phyloP scores from a whole-genome alignment of 2,888 invertebrate genomes.

The Andrena haemorrhoa region DNA sequence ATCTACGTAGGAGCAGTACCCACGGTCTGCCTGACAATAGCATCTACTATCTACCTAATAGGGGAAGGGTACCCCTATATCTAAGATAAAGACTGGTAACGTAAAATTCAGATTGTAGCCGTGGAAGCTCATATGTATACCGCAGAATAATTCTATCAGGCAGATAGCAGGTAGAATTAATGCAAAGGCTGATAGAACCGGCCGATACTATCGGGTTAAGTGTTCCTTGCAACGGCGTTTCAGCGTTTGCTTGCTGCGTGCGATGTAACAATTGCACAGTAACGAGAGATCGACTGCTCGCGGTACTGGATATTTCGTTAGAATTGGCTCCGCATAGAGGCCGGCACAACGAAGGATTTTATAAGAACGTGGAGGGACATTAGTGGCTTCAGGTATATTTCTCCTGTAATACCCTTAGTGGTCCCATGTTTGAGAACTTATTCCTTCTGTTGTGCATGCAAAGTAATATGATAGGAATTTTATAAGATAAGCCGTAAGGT shows the following conservation, averaged over 20 bases:
- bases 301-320: not conserved
- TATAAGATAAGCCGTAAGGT: slow-evolving; percentile 33
- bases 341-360: not conserved
- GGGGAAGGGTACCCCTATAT: not conserved
- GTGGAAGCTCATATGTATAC: not conserved
- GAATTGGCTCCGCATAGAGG: not conserved
- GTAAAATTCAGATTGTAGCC: not conserved
- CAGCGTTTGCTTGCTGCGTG: slow-evolving; percentile 17
- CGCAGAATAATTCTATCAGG: slow-evolving; percentile 4
- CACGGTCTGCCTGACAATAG: not conserved
- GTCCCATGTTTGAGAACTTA: not conserved
- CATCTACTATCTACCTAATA: slow-evolving; percentile 11
- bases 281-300: not conserved
- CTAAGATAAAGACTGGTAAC: not conserved
- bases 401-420: not conserved
- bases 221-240: not conserved
- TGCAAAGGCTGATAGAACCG: not conserved
- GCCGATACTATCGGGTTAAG: slow-evolving; percentile 20
- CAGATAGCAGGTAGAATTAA: slow-evolving; percentile 8
- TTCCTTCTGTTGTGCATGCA: slow-evolving; percentile 2
- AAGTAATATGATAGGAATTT: slow-evolving; percentile 18
- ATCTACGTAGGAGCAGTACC: too few relatives aligned
- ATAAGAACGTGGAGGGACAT: not conserved
- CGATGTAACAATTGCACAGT: slow-evolving; percentile 6
- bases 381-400: not conserved